Conservation (phyloP, 2,797 vertebrate species). For the Acanthis flammea region DNA sequence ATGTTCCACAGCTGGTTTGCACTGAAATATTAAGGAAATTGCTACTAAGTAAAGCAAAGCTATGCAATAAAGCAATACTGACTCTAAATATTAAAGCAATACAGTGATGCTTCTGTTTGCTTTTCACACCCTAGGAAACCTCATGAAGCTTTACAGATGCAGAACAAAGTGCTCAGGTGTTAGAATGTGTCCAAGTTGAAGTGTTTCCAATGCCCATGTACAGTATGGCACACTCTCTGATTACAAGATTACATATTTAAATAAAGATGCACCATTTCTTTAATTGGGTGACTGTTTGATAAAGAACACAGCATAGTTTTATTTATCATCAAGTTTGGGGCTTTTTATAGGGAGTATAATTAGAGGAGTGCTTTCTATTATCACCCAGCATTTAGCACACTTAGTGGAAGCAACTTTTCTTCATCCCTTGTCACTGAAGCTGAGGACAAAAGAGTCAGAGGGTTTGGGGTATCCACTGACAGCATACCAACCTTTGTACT, state of each 20-base stretch:
- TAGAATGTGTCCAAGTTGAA: neutral
- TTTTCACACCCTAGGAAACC: neutral
- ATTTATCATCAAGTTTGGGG: neutral
- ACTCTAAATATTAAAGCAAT: neutral
- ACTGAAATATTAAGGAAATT: neutral
- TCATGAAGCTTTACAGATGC: neutral
- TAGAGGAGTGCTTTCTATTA: neutral
- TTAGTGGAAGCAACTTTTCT: neutral
- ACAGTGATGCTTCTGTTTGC: neutral
- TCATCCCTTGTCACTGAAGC: neutral
- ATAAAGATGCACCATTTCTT: neutral
- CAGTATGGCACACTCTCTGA: neutral
- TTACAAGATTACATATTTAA: neutral
- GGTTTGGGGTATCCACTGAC: neutral
- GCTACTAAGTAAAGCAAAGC: neutral
- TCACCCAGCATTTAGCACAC: neutral
- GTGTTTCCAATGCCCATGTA: neutral
- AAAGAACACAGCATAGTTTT: neutral
- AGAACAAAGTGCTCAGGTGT: neutral
- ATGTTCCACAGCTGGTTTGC: neutral
- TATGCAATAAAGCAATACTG: neutral
- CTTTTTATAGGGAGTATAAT: neutral
- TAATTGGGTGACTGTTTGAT: neutral
- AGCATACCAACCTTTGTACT: neutral
- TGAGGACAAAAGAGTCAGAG: neutral